Conservation (phyloP, 2,888 invertebrate genomes). For the Drosophila quinaria region DNA sequence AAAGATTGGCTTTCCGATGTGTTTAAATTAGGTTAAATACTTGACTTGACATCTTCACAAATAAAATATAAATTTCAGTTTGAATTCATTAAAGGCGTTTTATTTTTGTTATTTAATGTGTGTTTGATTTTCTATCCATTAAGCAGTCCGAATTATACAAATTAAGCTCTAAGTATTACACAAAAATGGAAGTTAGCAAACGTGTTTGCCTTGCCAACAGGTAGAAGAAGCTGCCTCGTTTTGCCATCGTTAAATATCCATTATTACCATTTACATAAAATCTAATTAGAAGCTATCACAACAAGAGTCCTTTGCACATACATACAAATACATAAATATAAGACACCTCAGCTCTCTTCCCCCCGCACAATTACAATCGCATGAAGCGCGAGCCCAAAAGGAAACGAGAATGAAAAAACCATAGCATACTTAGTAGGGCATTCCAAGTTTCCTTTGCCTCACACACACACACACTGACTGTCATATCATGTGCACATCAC, state of each 20-base stretch:
- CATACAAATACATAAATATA: not conserved
- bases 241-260: slow-evolving; percentile 50
- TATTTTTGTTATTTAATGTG: not conserved
- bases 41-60: too few species aligned
- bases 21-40: not conserved
- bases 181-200: not conserved
- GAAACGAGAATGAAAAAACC: slow-evolving; percentile 18
- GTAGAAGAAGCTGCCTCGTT: slow-evolving; percentile 13
- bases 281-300: slow-evolving; percentile 63
- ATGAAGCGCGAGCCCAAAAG: slow-evolving; percentile 21
- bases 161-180: not conserved
- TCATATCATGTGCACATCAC: slow-evolving; percentile 74
- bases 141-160: slow-evolving; percentile 1
- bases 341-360: slow-evolving; percentile 10
- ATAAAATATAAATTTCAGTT: not conserved
- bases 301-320: slow-evolving; percentile 23
- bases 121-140: not conserved
- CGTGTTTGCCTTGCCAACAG: slow-evolving; percentile 10
- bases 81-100: not conserved
- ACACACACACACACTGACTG: slow-evolving; percentile 23
- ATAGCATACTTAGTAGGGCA: slow-evolving; percentile 55
- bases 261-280: slow-evolving; percentile 64
- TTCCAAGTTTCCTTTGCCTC: slow-evolving; percentile 3
- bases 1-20: not conserved
- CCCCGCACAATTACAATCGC: slow-evolving; percentile 37